phyloP scores from a whole-genome alignment of 2,113 vertebrate genomes.

The Dendropsophus ebraccatus region DNA sequence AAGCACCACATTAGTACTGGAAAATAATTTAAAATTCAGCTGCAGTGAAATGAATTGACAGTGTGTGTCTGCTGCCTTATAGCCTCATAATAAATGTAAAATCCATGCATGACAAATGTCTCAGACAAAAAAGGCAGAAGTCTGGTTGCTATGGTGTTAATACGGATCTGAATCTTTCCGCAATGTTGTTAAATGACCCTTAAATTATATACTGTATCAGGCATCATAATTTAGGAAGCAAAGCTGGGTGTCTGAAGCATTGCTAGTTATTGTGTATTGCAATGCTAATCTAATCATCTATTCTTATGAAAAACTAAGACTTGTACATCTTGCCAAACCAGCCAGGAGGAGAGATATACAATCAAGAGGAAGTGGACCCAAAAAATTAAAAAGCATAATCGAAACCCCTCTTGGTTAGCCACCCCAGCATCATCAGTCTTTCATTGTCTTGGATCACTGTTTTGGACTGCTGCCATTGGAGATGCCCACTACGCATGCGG shows the following conservation, averaged over 20 bases:
- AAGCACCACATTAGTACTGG: background rate
- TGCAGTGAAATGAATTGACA: background rate
- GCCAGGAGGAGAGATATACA: background rate
- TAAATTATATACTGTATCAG: background rate
- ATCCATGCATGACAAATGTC: background rate
- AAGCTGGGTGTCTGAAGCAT: background rate
- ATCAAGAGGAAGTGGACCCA: background rate
- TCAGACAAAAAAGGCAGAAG: background rate
- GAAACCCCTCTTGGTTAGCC: background rate
- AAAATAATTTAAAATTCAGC: background rate
- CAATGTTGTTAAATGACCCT: background rate
- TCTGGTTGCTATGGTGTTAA: constrained; percentile 7
- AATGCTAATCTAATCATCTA: background rate
- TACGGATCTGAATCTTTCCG: background rate
- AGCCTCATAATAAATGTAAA: background rate
- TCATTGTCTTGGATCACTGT: background rate
- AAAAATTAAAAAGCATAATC: background rate
- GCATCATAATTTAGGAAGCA: background rate
- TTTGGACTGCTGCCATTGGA: background rate
- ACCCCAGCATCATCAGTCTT: too few species aligned
- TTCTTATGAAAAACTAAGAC: background rate
- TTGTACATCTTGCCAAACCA: background rate
- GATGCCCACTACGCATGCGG: background rate
- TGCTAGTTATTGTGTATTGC: background rate
- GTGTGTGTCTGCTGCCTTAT: background rate